phyloP scores from a whole-genome alignment of 1,140 invertebrate species.

The Drosophila busckii region DNA sequence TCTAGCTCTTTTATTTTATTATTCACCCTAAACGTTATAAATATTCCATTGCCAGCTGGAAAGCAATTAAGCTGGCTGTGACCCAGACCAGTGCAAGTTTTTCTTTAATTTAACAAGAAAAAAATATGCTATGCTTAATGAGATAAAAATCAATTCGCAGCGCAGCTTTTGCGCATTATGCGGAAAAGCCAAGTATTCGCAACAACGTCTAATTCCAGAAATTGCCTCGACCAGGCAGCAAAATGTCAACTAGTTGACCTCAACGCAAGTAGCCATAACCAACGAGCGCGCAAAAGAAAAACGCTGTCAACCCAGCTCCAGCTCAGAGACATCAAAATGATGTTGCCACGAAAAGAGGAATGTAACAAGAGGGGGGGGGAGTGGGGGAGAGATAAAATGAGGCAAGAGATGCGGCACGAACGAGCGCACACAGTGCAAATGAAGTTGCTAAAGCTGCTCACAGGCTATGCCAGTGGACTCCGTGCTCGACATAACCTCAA shows the following conservation, averaged over 20 bases:
- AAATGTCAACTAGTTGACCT: slow-evolving; percentile 71
- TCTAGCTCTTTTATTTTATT: no score
- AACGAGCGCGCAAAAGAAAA: neutral
- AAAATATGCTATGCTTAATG: slow-evolving; percentile 47
- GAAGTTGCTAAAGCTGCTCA: slow-evolving; percentile 65
- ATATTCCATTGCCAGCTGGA: no score
- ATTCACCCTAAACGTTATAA: no score
- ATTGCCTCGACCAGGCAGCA: slow-evolving; percentile 45
- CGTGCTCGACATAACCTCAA: slow-evolving; percentile 16
- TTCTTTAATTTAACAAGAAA: slow-evolving; percentile 1
- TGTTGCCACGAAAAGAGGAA: slow-evolving; percentile 19
- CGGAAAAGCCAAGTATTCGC: no score
- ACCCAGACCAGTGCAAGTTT: no score
- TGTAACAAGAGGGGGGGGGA: neutral
- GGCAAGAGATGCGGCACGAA: neutral
- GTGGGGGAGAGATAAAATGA: neutral
- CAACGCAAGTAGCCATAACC: slow-evolving; percentile 52
- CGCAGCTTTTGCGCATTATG: slow-evolving; percentile 45
- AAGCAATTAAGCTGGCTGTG: neutral
- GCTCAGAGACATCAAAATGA: slow-evolving; percentile 38
- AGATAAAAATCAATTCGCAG: slow-evolving; percentile 58
- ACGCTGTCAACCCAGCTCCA: slow-evolving; percentile 21
- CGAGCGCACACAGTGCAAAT: slow-evolving; percentile 51
- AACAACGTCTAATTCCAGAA: slow-evolving; percentile 56
- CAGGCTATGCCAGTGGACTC: slow-evolving; percentile 16